Evolutionary conservation across 64 coral and sea anemone genomes (phyloP), one percentile per base, ranked within the genome.

Genomic region (Exaiptasia diaphana): DNA sequence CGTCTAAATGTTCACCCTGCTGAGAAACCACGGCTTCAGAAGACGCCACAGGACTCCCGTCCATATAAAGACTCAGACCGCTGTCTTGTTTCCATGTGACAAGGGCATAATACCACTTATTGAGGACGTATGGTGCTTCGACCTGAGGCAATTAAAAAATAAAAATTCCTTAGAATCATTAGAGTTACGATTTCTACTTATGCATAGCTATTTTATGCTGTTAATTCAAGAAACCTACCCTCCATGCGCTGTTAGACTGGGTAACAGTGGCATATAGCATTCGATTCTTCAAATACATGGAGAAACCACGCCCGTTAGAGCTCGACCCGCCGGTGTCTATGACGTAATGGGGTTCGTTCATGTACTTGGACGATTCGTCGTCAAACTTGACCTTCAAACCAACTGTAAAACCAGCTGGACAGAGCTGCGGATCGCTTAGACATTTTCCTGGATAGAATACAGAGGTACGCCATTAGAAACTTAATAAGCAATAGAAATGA

Each of bases 361-460:
- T 67, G 52, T 91, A 99, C 2, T 69, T 75, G 25, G 76, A 55
- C 23, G 83, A 86, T 40, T 91, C 90, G 53, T 79, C 95, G 27
- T 99, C 90, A 44, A 99, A 67, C 63, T 93, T 99, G 15, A 99
- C 59, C 71, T 92, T 99, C 17, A 99, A 18, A 13, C 89, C 95
- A 15, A 99, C 70, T 0, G 95, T 73, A 3, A 99, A 38, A 6
- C 95, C 95, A 49, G 85, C 86, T 18, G 74, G 80, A 24, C 95
- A 99, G 26, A 60, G 43, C 12, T 92, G 85, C 21, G 95, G 95
- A 23, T 99, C 90, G 36, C 95, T 99, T 3, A 99, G 30, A 33
- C 95, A 99, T 30, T 80, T 63, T 11, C 90, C 95, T 99, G 28
- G 32, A 71, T 28, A 11, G 13, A 54, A n/a, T n/a, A n/a, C 4